A percentile compares a stretch with the other conserved stretches of the same genome.
These are phyloP conservation scores for Crocidura indochinensis DNA, from an alignment of 2,797 vertebrate genomes.

Conservation along the genomic window DNA sequence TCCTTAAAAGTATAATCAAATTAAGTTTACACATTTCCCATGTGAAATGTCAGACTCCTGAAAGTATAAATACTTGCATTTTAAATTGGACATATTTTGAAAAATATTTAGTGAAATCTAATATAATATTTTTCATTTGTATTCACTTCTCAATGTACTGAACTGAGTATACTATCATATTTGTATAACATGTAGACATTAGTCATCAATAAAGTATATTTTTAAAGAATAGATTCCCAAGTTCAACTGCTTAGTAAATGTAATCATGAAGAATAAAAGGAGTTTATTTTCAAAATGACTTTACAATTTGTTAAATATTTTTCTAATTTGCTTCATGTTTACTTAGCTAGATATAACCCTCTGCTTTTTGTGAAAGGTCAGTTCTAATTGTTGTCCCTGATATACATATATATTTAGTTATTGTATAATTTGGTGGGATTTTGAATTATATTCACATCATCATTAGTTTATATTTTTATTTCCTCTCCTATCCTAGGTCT, in stretches of 20 bases:
- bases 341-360: constrained; percentile 28
- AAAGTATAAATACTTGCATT: background rate
- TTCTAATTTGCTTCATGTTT: constrained; percentile 13
- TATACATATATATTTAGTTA: background rate
- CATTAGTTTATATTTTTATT: constrained; percentile 29
- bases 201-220: constrained; percentile 40
- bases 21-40: constrained; percentile 49
- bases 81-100: constrained; percentile 34
- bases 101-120: constrained; percentile 16
- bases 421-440: constrained; percentile 47
- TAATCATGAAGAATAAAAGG: constrained; percentile 59
- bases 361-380: background rate
- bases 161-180: background rate
- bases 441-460: constrained; percentile 28
- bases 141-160: background rate
- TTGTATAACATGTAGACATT: constrained; percentile 34
- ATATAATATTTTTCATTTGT: constrained; percentile 52
- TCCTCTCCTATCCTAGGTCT: background rate
- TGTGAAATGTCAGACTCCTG: background rate
- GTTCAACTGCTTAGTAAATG: constrained; percentile 55
- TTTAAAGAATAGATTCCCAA: background rate
- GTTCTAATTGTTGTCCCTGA: background rate
- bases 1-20: constrained; percentile 10
- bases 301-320: constrained; percentile 42
- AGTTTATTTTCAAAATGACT: constrained; percentile 44